phyloP scores from a whole-genome alignment of 2,888 invertebrate genomes.

The Biston betularia region DNA sequence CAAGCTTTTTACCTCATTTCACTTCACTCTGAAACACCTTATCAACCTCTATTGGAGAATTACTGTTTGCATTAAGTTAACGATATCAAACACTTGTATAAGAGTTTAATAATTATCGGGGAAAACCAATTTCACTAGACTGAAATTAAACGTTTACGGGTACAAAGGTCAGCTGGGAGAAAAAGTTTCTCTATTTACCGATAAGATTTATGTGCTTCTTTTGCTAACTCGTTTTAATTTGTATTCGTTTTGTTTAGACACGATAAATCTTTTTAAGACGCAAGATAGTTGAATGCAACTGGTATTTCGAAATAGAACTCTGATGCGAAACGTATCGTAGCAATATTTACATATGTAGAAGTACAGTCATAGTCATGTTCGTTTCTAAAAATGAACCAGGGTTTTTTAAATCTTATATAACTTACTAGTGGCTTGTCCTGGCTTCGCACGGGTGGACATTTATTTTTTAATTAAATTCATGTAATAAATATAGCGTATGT shows the following conservation, averaged over 20 bases:
- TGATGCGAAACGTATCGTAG: slow-evolving; percentile 20
- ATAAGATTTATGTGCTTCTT: slow-evolving; percentile 48
- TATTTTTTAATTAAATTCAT: too few relatives aligned
- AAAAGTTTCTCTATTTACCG: slow-evolving; percentile 47
- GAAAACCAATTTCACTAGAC: slow-evolving; percentile 32
- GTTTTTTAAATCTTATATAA: too few relatives aligned
- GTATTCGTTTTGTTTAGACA: slow-evolving; percentile 47
- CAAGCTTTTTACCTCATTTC: slow-evolving; percentile 54
- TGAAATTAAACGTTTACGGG: slow-evolving; percentile 47
- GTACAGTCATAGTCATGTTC: too few relatives aligned
- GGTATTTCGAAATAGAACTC: slow-evolving; percentile 30
- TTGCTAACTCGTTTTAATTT: slow-evolving; percentile 47
- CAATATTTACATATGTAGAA: neutral
- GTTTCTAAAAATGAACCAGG: too few relatives aligned
- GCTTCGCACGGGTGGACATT: too few relatives aligned
- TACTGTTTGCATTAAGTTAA: slow-evolving; percentile 56
- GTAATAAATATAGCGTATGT: too few relatives aligned
- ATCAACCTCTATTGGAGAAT: slow-evolving; percentile 61
- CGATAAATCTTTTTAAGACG: slow-evolving; percentile 42
- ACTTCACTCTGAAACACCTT: slow-evolving; percentile 59
- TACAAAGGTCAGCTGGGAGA: slow-evolving; percentile 41
- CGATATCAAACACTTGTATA: slow-evolving; percentile 50
- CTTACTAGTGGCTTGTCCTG: too few relatives aligned
- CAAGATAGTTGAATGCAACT: slow-evolving; percentile 40
- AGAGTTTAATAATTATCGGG: slow-evolving; percentile 45